Base-by-base conservation (phyloP, 2,113 vertebrate species). In the Callaeas wilsoni region DNA sequence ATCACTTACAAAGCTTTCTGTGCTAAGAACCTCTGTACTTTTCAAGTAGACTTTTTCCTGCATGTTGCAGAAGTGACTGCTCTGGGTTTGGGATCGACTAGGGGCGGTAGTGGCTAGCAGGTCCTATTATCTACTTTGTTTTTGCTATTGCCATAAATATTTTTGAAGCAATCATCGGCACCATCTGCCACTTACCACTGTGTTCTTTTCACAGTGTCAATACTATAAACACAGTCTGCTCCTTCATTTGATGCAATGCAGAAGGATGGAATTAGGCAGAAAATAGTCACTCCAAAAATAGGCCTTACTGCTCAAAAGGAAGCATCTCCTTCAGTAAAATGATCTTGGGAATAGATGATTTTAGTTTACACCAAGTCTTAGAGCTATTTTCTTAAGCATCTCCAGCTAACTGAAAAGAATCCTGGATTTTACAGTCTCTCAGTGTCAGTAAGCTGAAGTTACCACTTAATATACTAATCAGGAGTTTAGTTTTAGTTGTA, bases 151-250 rank as follows among this genome's bases (percentile, higher is more conserved):
- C 94, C 88, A 96, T 80, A 95, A 97, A 96, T 96, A 95, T 96
- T 94, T 95, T 95, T 91, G 33, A 90, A 97, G 84, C 67, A 93
- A 91, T 68, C 80, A 82, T 81, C 49, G 8, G 63, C 89, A 95
- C 94, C 95, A 97, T 95, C 93, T 97, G 94, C 80, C 84, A 94
- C 87, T 81, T 84, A 76, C 46, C 87, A 90, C 91, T 90, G 86
- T 93, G 93, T 87, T 93, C 89, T 94, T 96, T 97, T 96, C 74
- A 69, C 69, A 88, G 90, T 89, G 68, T 96, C 93, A 93, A 76
- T 94, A 82, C 74, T 79, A 88, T 82, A 97, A 96, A 96, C 96
- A 97, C 89, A 96, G 93, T 85, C 94, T 97, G 95, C 88, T 97
- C 65, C 42, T 39, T 87, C 86, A 75, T 86, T 93, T 89, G 88